Evolutionary conservation across 1,140 invertebrate species (phyloP).

Genomic region (Antheraea mylitta): DNA sequence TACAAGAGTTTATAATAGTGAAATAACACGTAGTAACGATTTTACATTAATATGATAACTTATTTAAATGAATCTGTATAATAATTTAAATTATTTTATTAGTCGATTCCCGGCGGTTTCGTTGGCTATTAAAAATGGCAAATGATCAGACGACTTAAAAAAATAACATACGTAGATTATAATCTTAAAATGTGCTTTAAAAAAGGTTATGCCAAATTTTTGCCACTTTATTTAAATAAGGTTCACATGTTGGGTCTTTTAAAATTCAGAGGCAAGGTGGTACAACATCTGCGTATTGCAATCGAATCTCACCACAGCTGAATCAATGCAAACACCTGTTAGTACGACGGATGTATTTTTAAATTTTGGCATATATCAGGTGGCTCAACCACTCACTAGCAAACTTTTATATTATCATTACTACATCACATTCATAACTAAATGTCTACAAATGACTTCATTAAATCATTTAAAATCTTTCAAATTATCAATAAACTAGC

Average conservation of each 20-base stretch:
- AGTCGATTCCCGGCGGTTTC: too few relatives aligned
- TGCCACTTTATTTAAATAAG: background rate
- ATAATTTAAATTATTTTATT: too few relatives aligned
- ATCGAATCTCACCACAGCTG: constrained; percentile 44
- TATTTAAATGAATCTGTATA: too few relatives aligned
- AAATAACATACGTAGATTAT: background rate
- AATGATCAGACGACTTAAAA: too few relatives aligned
- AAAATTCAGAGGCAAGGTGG: constrained; percentile 61
- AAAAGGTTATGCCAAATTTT: background rate
- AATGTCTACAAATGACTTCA: too few relatives aligned
- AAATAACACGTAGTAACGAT: background rate
- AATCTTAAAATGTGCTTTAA: background rate
- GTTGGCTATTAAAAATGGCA: too few relatives aligned
- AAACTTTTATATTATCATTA: too few relatives aligned
- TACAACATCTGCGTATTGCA: constrained; percentile 49
- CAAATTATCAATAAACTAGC: too few relatives aligned
- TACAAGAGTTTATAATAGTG: background rate
- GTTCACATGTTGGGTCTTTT: constrained; percentile 23
- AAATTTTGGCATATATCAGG: background rate
- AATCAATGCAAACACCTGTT: constrained; percentile 63
- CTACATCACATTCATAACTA: too few relatives aligned
- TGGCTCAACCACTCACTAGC: background rate
- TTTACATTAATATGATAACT: too few relatives aligned
- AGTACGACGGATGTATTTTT: background rate
- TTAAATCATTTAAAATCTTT: too few relatives aligned